Conservation (phyloP, 2,888 invertebrate genomes). For the Alcis repandata region DNA sequence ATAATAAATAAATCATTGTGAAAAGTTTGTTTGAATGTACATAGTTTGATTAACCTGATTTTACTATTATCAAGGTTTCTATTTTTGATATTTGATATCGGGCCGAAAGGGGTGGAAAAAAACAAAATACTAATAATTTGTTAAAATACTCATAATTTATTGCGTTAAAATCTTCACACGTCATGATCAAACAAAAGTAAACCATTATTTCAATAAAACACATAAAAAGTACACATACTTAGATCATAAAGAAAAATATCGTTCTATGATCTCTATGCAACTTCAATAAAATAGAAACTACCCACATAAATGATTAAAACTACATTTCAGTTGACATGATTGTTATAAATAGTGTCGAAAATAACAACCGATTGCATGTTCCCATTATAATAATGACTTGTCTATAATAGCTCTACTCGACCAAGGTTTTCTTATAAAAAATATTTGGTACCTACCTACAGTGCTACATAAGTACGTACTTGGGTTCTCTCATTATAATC, state of each 20-base stretch:
- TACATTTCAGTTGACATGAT: constrained; percentile 26
- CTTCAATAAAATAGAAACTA: constrained; percentile 11
- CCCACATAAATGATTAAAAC: constrained; percentile 15
- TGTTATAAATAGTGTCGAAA: constrained; percentile 16
- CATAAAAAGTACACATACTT: background rate
- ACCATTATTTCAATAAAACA: background rate
- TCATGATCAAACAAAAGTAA: background rate
- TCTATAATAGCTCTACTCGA: constrained; percentile 12
- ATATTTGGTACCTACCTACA: constrained; percentile 9
- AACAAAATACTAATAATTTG: constrained; percentile 12
- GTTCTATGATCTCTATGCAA: background rate
- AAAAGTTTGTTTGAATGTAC: constrained; percentile 49
- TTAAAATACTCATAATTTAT: constrained; percentile 20
- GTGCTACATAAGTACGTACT: constrained; percentile 4
- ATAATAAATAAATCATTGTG: constrained; percentile 60
- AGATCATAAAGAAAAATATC: background rate
- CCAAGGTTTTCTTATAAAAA: constrained; percentile 33
- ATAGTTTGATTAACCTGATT: background rate
- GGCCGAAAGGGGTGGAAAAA: background rate
- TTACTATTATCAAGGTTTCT: background rate
- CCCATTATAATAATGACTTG: constrained; percentile 21
- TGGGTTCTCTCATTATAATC: constrained; percentile 25
- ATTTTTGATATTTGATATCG: too few species aligned
- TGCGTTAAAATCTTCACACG: constrained; percentile 23
- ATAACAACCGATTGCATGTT: constrained; percentile 9